Evolutionary conservation across 2,113 vertebrate species (phyloP).

Genomic region (Aramus guarauna): DNA sequence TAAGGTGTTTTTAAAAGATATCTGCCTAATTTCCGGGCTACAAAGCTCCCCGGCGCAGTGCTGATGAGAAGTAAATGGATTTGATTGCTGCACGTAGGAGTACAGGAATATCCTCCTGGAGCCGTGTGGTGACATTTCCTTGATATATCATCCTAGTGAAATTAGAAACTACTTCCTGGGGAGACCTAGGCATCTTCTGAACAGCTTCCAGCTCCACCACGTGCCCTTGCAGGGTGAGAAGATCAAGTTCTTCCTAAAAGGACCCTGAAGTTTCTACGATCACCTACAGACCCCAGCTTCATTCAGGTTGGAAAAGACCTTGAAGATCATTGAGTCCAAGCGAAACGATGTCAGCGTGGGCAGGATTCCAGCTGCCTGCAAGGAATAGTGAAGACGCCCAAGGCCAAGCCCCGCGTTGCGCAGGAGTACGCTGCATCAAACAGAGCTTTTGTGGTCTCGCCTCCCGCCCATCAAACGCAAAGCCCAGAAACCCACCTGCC

Average conservation of each 20-base stretch:
- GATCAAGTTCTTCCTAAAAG: neutral
- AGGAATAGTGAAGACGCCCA: neutral
- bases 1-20: neutral
- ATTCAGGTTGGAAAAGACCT: neutral
- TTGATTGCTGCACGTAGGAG: neutral
- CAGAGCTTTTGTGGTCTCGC: neutral
- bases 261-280: neutral
- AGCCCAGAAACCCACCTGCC: neutral
- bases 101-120: neutral
- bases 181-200: neutral
- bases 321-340: neutral
- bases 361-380: neutral
- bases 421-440: neutral
- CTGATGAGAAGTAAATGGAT: neutral
- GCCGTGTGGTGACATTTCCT: neutral
- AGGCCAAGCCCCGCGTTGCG: neutral
- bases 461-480: neutral
- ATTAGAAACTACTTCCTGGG: neutral
- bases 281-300: neutral
- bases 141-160: neutral
- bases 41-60: rapidly evolving
- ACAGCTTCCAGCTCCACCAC: neutral
- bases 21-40: neutral
- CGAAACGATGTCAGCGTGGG: neutral
- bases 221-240: neutral